Evolutionary conservation across 2,797 vertebrate species (phyloP), one percentile per base, ranked within the genome.

Genomic region (Sebastes ruberrimus): DNA sequence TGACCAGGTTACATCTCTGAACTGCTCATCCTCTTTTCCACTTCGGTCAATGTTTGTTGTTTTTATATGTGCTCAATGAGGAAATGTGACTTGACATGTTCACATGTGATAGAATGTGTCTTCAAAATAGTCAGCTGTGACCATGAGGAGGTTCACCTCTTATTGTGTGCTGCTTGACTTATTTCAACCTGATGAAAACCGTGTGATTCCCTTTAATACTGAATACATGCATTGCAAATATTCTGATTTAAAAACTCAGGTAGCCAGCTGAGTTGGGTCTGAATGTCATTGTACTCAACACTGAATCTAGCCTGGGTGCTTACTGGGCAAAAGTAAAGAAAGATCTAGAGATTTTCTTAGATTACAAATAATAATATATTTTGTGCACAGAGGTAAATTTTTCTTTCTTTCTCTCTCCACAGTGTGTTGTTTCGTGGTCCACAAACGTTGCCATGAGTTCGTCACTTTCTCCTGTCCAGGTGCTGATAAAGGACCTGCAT

Each of bases 351-450:
- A 32, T 53, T 23, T 13, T 11, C n/a, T n/a, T 18, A n/a, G 14
- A 60, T 63, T 20, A 18, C 22, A 2, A 72, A 22, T 46, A 46
- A 18, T 46, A 46, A 18, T 46, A 46, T 46, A 46, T 10, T 30
- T 22, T 61, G 42, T 25, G 53, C 23, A 27, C 8, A 42, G 14
- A 71, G n/a, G 1, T 53, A 16, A 25, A 28, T 30, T 32, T 28
- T 4, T 35, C 33, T 79, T 13, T 74, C 23, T 55, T 7, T 38
- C 22, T 76, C 71, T 80, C 71, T 88, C 76, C 84, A 59, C 96
- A 99, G 98, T 99, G 81, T 99, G 98, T 94, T 99, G 97, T 94
- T 99, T 99, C 13, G 98, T 99, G 20, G 98, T 99, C 71, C 98
- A 99, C 95, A 99, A 99, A 85, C 95, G 98, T 52, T 99, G 98